Conservation (phyloP, 2,113 vertebrate genomes). For the Nannobrachium achirus region DNA sequence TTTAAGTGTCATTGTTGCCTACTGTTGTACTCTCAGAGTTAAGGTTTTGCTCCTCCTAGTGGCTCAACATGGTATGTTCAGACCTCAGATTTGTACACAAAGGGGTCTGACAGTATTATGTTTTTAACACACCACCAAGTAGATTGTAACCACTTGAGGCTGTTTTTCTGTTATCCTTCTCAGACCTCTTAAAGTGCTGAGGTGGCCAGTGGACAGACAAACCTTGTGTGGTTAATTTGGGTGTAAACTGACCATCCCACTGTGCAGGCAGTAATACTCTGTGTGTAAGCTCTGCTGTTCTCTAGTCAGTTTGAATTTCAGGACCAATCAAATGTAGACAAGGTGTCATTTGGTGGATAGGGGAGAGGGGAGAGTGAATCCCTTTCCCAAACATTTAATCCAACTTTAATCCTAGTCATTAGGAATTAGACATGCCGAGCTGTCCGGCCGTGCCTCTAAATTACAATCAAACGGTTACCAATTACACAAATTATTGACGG, state of each 20-base stretch:
- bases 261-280: slow-evolving; percentile 55
- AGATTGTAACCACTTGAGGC: slow-evolving; percentile 40
- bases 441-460: slow-evolving; percentile 99
- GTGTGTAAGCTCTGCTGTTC: slow-evolving; percentile 63
- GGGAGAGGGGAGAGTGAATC: slow-evolving; percentile 82
- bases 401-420: slow-evolving; percentile 99
- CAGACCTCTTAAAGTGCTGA: slow-evolving; percentile 1
- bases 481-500: slow-evolving; percentile 99
- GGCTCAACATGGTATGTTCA: slow-evolving; percentile 60
- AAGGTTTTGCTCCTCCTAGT: slow-evolving; percentile 79
- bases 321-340: slow-evolving; percentile 95
- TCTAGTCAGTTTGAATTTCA: slow-evolving; percentile 86
- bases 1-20: slow-evolving; percentile 36
- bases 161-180: slow-evolving; percentile 40
- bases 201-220: slow-evolving; percentile 21
- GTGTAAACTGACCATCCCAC: slow-evolving; percentile 56
- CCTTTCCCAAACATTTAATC: slow-evolving; percentile 99
- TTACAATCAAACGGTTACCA: slow-evolving; percentile 99
- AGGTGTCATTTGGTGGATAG: slow-evolving; percentile 89
- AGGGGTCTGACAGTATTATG: slow-evolving; percentile 56
- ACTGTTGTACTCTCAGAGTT: slow-evolving; percentile 56
- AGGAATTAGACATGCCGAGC: slow-evolving; percentile 99
- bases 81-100: slow-evolving; percentile 50
- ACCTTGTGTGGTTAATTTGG: slow-evolving; percentile 52
- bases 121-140: slow-evolving; percentile 57